A percentile compares a stretch with the other conserved stretches of the same genome.
phyloP scores from a whole-genome alignment of 2,888 invertebrate genomes.

The Ochropacha duplaris region DNA sequence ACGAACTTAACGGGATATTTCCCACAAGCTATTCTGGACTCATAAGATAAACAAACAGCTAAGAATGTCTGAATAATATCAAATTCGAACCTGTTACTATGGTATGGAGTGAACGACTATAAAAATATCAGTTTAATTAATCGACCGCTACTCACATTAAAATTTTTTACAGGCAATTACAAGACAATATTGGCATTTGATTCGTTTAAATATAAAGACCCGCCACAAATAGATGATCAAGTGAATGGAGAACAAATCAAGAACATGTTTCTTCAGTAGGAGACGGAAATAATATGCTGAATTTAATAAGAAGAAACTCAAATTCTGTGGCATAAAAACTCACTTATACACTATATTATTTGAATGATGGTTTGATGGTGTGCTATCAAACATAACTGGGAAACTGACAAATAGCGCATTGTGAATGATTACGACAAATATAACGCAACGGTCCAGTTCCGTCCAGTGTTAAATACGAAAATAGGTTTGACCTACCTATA shows the following conservation, averaged over 20 bases:
- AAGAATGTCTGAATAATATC: background rate
- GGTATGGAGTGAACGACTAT: background rate
- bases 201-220: too few species aligned
- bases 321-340: background rate
- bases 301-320: too few species aligned
- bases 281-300: too few species aligned
- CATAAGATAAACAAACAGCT: background rate
- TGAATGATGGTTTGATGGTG: too few species aligned
- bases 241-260: too few species aligned
- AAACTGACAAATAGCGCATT: constrained; percentile 17
- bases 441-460: constrained; percentile 35
- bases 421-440: constrained; percentile 37
- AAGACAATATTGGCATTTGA: background rate
- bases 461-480: constrained; percentile 59
- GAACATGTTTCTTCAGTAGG: too few species aligned
- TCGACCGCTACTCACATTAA: too few species aligned
- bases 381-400: too few species aligned
- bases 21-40: background rate
- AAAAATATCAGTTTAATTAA: background rate
- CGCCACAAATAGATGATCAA: too few species aligned
- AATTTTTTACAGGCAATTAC: too few species aligned
- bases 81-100: background rate
- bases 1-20: background rate
- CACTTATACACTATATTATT: too few species aligned
- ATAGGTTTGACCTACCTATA: constrained; percentile 62